Base-by-base conservation (phyloP, 64 coral and sea anemone species). In the Actinia equina region DNA sequence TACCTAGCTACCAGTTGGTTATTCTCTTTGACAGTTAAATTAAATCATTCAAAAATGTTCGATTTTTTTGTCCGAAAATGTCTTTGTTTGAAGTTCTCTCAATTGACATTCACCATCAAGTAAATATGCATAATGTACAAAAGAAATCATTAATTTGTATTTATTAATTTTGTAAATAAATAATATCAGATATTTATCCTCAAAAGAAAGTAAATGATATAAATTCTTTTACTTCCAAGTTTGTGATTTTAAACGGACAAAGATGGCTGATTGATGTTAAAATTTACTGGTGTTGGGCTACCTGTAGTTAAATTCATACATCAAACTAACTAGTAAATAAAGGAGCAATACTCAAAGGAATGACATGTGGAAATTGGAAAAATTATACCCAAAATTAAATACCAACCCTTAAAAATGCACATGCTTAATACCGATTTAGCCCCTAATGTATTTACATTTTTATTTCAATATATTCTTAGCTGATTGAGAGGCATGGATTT, bases 401-500 rank as follows among this genome's bases (percentile, higher is more conserved):
- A 4, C 46, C 46, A 49, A 8, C 15, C 55, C 52, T 6, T 54
- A 54, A 54, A 54, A 54, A 54, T 54, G 52, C 6, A 54, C 52
- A 54, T 37, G 30, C 30, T 37, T 37, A 37, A 37, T 37, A 16
- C 10, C 55, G 0, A 57, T 57, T 14, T 57, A 14, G 0, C 7
- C 13, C 55, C 6, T 57, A 12, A 11, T 57, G 13, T 57, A 4
- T 12, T 57, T 0, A 57, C 10, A 6, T 41, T 4, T 27, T 74
- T 15, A 37, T 74, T 74, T 7, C 14, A 27, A 74, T 37, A 16
- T 2, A 11, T 30, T 74, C 12, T 13, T 74, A 99, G 97, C 83
- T 99, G 78, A 95, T 99, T 88, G 93, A 99, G 43, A 90, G 93
- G 25, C 97, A 99, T 89, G 97, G 97, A 25, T 88, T 86, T 77